These are phyloP conservation scores for Eupithecia abbreviata DNA, from an alignment of 2,888 invertebrate species.

Conservation along the genomic window DNA sequence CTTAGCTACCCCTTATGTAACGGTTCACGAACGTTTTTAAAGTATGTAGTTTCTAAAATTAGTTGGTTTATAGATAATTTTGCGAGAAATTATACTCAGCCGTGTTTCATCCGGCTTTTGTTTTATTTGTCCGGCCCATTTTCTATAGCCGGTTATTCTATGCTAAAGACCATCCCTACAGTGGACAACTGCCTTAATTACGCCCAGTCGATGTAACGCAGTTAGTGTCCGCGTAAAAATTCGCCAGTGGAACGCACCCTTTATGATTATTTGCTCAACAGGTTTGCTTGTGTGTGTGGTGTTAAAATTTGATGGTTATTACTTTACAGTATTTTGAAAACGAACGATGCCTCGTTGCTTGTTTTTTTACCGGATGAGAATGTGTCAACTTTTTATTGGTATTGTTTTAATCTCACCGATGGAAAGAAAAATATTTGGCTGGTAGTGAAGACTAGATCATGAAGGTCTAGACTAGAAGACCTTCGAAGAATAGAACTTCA, in stretches of 20 bases:
- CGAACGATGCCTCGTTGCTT: background rate
- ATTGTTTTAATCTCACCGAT: too few species aligned
- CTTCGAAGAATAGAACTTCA: too few species aligned
- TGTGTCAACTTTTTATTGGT: too few species aligned
- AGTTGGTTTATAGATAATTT: background rate
- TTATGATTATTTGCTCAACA: slow-evolving; percentile 75
- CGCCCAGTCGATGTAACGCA: slow-evolving; percentile 48
- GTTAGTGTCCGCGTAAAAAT: slow-evolving; percentile 43
- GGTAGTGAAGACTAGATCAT: too few species aligned
- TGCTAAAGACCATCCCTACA: slow-evolving; percentile 24
- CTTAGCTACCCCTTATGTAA: too few species aligned
- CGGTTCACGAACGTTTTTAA: too few species aligned
- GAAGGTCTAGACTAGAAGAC: too few species aligned
- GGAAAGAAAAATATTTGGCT: too few species aligned
- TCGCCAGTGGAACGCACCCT: slow-evolving; percentile 50
- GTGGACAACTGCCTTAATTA: slow-evolving; percentile 62
- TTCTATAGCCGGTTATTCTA: slow-evolving; percentile 1
- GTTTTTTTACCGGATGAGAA: background rate
- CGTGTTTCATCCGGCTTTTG: background rate
- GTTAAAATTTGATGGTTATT: slow-evolving; percentile 44
- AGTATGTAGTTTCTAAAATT: background rate
- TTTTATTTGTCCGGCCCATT: background rate
- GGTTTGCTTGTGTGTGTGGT: slow-evolving; percentile 50
- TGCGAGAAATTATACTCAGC: background rate
- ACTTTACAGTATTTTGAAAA: slow-evolving; percentile 25